Percentiles rank a stretch among this genome's conserved stretches.
phyloP scores from a whole-genome alignment of 2,797 vertebrate species.

The Pterois miles region DNA sequence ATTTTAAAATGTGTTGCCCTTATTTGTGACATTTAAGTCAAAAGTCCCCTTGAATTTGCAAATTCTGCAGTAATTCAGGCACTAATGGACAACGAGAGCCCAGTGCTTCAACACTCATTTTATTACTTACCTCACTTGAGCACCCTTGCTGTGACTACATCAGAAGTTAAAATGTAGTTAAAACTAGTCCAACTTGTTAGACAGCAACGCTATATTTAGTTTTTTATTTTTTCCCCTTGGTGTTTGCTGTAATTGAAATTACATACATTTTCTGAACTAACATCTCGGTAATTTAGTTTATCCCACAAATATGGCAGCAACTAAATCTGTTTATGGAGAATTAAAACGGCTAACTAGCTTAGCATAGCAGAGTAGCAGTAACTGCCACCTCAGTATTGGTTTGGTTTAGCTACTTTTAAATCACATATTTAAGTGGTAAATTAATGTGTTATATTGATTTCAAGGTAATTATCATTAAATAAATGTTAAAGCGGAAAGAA shows the following conservation, averaged over 20 bases:
- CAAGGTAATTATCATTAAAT: neutral
- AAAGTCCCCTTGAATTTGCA: neutral
- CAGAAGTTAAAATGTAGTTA: neutral
- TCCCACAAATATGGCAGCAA: neutral
- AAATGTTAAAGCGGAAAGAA: neutral
- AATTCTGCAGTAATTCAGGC: neutral
- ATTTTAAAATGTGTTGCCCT: neutral
- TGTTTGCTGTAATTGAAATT: neutral
- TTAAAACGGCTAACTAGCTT: neutral
- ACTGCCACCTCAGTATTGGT: neutral
- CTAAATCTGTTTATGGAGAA: neutral
- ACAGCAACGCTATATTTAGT: neutral
- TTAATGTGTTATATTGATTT: neutral
- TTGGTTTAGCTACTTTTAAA: neutral
- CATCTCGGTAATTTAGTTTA: neutral
- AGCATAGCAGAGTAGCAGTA: neutral
- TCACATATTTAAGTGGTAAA: neutral
- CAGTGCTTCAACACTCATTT: slow-evolving; percentile 17
- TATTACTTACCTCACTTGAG: neutral
- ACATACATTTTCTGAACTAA: neutral
- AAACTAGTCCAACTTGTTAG: no score
- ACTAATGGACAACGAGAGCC: slow-evolving; percentile 29
- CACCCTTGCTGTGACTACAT: neutral
- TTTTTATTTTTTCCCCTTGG: neutral
- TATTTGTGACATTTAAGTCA: neutral